phyloP scores from a whole-genome alignment of 23 tunicate species.

The Trididemnum nubilum region DNA sequence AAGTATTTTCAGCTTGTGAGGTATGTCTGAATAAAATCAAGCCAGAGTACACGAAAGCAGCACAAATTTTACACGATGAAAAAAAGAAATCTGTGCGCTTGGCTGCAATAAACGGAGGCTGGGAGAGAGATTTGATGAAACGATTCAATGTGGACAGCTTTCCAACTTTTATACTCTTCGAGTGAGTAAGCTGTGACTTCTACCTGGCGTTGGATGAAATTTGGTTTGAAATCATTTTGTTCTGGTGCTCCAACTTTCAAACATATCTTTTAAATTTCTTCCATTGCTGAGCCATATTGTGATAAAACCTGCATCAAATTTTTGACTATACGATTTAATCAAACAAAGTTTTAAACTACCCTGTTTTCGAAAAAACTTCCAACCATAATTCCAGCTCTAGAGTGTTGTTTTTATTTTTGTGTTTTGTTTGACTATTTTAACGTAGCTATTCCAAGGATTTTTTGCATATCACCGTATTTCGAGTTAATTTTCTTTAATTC shows the following conservation, averaged over 20 bases:
- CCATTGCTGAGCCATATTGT: too few species aligned
- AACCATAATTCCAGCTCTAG: too few species aligned
- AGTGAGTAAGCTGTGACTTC: slow-evolving; percentile 60
- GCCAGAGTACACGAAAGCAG: slow-evolving; percentile 77
- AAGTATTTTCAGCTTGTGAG: slow-evolving; percentile 52
- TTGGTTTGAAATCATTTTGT: neutral
- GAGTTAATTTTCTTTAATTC: too few species aligned
- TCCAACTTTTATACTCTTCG: slow-evolving; percentile 74
- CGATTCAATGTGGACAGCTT: slow-evolving; percentile 61
- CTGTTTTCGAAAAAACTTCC: too few species aligned
- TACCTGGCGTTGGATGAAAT: neutral
- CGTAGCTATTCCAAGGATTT: too few species aligned
- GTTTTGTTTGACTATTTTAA: too few species aligned
- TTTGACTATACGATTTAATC: too few species aligned
- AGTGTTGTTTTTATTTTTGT: too few species aligned
- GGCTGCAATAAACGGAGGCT: slow-evolving; percentile 63
- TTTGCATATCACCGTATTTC: too few species aligned
- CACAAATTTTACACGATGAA: slow-evolving; percentile 34
- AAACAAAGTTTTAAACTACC: too few species aligned
- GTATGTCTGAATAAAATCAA: slow-evolving; percentile 65
- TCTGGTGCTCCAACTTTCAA: neutral
- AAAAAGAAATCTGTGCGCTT: slow-evolving; percentile 6
- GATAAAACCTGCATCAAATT: too few species aligned
- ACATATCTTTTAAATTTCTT: too few species aligned
- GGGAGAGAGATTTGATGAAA: slow-evolving; percentile 46